A percentile compares a stretch with the other conserved stretches of the same genome.
Conservation (phyloP, 2,113 vertebrate species). For the Etheostoma spectabile region DNA sequence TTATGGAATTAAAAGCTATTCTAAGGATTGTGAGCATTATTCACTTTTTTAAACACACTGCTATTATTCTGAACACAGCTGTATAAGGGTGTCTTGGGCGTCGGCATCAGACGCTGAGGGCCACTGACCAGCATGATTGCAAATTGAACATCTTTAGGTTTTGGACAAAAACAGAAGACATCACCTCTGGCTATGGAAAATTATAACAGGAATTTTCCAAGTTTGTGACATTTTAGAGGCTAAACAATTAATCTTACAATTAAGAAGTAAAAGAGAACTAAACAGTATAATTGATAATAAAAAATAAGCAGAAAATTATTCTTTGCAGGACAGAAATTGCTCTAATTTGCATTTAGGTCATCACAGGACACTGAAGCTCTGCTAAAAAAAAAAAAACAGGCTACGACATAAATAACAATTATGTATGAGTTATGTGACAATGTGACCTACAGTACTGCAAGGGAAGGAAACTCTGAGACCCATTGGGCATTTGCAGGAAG, state of each 20-base stretch:
- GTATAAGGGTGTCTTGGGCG: no score
- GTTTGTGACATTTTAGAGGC: not conserved
- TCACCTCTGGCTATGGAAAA: not conserved
- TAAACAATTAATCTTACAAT: not conserved
- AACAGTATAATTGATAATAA: not conserved
- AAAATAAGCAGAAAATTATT: not conserved
- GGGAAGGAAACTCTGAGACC: no score
- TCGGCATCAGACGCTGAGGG: no score
- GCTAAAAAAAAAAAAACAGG: not conserved
- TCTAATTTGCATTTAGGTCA: not conserved
- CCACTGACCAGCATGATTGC: not conserved
- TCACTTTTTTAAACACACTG: no score
- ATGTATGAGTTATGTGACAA: not conserved
- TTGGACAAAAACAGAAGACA: not conserved
- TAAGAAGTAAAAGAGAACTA: not conserved
- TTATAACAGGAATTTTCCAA: not conserved
- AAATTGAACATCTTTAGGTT: not conserved
- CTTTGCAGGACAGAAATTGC: not conserved
- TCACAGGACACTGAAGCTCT: not conserved
- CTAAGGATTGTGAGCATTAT: no score
- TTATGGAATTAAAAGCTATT: no score
- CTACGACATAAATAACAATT: not conserved
- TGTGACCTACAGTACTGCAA: not conserved
- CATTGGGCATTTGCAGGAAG: not conserved
- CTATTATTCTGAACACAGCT: no score